phyloP scores from a whole-genome alignment of 2,797 vertebrate species.

The Girardinus metallicus region DNA sequence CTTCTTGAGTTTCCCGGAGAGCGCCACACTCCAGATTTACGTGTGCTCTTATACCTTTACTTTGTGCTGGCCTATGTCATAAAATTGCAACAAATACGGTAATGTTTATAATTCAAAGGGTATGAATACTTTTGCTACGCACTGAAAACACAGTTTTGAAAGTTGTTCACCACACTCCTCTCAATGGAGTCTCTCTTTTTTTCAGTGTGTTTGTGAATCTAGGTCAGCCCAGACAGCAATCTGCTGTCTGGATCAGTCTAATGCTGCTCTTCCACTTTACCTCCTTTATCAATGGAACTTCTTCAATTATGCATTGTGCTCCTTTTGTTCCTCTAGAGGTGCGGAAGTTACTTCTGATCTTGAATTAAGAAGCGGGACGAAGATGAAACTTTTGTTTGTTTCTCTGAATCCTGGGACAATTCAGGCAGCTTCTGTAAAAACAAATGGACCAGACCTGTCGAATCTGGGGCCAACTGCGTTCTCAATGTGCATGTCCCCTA shows the following conservation, averaged over 20 bases:
- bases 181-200: not conserved
- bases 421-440: constrained; percentile 44
- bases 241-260: not conserved
- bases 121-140: not conserved
- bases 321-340: not conserved
- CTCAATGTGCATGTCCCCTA: constrained; percentile 55
- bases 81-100: not conserved
- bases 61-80: not conserved
- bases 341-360: not conserved
- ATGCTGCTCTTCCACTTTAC: constrained; percentile 6
- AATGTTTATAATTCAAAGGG: not conserved
- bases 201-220: constrained; percentile 50
- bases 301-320: not conserved
- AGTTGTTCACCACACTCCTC: not conserved
- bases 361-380: not conserved
- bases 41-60: not conserved
- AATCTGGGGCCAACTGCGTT: constrained; percentile 44
- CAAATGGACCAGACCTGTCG: constrained; percentile 25
- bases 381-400: constrained; percentile 23
- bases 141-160: not conserved
- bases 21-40: not conserved
- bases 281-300: constrained; percentile 42
- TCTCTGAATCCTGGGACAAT: constrained; percentile 23
- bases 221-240: constrained; percentile 54
- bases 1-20: not conserved